Base-by-base conservation (phyloP, 2,888 invertebrate genomes). In the Ligdia adustata region DNA sequence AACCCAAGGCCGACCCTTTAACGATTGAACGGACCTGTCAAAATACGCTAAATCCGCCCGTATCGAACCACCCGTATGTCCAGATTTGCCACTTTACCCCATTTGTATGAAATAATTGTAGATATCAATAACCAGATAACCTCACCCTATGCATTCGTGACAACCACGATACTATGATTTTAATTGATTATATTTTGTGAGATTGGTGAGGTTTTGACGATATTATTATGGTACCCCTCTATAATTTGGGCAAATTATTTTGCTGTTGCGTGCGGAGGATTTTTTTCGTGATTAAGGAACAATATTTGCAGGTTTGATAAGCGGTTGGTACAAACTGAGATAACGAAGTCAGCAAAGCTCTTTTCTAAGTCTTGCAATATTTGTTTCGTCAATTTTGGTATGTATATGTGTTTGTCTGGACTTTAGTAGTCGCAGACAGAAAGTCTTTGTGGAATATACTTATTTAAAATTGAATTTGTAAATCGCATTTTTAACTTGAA, bases 41-140 rank as follows among this genome's bases (percentile, higher is more conserved):
- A 64, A 82, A 80, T 76, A 82, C 44, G 63, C 69, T 66, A 72
- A 79, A 74, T 69, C 72, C 64, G 69, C 88, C 88, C 88, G 88
- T 86, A 89, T 88, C 66, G 66, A 57, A 60, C 44, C 62, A 66
- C 87, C 88, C 87, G 86, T 89, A 88, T 87, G 74, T 56, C 74
- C 66, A 79, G 78, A 85, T 85, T 80, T 65, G 72, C 71, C 80
- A 85, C 73, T 85, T 85, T 79, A 85, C 82, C 79, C 82, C 70
- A 86, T 84, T 82, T 84, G 82, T 82, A 78, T 72, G 27, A 7
- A 49, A 43, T 48, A 43, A 43, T 48, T 48, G 48, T 38, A 82
- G 83, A 87, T 88, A 89, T 90, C 87, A 88, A 85, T 88, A 88
- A 83, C 83, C 58, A 75, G 82, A 86, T 80, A 76, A 72, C 66